These are phyloP conservation scores for Pterois miles DNA, from an alignment of 2,797 vertebrate genomes.

Conservation along the genomic window DNA sequence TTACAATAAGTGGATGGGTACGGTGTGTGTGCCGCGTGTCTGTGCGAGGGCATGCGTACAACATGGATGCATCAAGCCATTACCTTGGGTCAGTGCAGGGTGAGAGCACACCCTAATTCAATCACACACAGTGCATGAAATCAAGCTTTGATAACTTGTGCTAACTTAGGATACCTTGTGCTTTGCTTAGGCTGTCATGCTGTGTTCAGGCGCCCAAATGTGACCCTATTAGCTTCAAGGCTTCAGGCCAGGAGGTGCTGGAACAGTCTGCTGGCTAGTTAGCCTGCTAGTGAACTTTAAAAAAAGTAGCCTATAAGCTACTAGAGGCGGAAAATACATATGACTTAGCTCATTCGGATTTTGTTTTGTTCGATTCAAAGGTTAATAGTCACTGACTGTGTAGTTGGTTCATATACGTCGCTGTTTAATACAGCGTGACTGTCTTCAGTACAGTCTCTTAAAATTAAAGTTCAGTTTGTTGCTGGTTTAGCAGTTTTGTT, in stretches of 20 bases:
- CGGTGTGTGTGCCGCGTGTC: constrained; percentile 18
- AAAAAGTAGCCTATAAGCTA: background rate
- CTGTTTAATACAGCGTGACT: background rate
- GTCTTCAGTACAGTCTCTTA: background rate
- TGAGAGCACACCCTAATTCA: constrained; percentile 66
- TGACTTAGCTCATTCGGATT: background rate
- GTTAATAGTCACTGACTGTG: background rate
- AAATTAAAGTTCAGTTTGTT: background rate
- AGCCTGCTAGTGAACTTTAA: constrained; percentile 30
- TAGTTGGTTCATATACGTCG: background rate
- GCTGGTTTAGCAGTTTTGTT: background rate
- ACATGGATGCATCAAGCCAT: constrained; percentile 55
- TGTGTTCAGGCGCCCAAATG: constrained; percentile 33
- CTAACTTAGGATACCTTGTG: constrained; percentile 61
- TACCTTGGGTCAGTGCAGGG: constrained; percentile 64
- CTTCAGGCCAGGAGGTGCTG: constrained; percentile 30
- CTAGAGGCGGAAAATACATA: background rate
- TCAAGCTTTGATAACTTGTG: constrained; percentile 64
- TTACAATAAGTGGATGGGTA: constrained; percentile 54
- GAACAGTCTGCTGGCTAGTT: background rate
- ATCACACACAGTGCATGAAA: constrained; percentile 64
- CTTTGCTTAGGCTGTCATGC: constrained; percentile 50
- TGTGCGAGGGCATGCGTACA: constrained; percentile 25
- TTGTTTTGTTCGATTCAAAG: background rate
- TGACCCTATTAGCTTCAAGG: constrained; percentile 40